Base-by-base conservation (phyloP, 1,140 invertebrate genomes). In the Chironomus striatipennis region DNA sequence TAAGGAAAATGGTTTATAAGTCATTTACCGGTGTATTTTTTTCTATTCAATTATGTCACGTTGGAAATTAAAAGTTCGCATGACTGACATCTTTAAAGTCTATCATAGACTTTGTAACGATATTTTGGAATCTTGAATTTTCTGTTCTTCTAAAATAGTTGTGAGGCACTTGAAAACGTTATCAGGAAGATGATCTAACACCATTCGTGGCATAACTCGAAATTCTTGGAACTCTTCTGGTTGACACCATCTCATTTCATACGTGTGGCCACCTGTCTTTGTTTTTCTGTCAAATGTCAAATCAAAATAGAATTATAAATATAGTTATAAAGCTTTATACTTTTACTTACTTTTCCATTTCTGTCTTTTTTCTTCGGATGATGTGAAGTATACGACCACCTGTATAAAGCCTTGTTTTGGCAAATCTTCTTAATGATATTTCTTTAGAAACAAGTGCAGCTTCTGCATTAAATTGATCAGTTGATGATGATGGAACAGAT, bases 171-270 rank as follows among this genome's bases (percentile, higher is more conserved):
- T 84, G 75, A 89, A 86, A 18, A 92, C 84, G 78, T 90, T 90
- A 79, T 91, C 87, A 8, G 90, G 90, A 20, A 92, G 80, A 78
- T 92, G 90, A 80, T 92, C 90, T 1, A 91, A 81, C 1, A 91
- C 77, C 90, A 92, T 92, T 15, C 89, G 84, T 17, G 90, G 90
- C 90, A 91, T 91, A 20, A 91, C 88, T 76, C 88, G 84, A 20
- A 92, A 78, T 78, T 91, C 90, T 83, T 88, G 88, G 81, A 92
- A 91, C 80, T 91, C 90, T 80, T 91, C 90, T 1, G 90, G 84
- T 76, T 86, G 84, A 8, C 90, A 88, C 90, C 90, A 92, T 21
- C 90, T 84, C 90, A 92, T 91, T 78, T 91, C 88, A 77, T 85
- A 91, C 74, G 85, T 86, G 3, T 86, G 85, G 65, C 86, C 85